Evolutionary conservation across 1,140 invertebrate species (phyloP), one percentile per base, ranked within the genome.

Genomic region (Pachypeltis micranthus): DNA sequence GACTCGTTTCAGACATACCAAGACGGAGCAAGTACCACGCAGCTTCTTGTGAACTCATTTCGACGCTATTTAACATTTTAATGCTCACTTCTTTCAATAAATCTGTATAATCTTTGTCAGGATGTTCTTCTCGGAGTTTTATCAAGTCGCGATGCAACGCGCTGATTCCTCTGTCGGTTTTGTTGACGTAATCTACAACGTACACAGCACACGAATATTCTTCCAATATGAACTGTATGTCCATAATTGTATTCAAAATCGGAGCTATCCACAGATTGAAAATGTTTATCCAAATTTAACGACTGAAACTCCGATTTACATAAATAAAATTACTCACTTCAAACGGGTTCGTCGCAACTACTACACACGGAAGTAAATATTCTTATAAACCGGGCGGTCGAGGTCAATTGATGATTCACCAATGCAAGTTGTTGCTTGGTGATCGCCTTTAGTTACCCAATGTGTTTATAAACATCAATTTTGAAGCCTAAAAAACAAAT

Each of bases 181-280:
- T 76, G 64, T 73, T 76, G 14, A 76, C 65, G 64, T 75, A 77
- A 56, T 72, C 66, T 3, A 72, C 68, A 27, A 70, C 65, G 56
- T 72, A 74, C 2, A 59, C 61, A 44, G 71, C 74, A 69, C 72
- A 75, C 1, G 72, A 57, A 63, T 75, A 73, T 47, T 73, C 71
- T 70, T 75, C 74, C 54, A 70, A 67, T 66, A 76, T 73, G 28
- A 75, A 73, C 64, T 76, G 74, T 59, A 75, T 69, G 26, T 76
- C 74, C 29, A 71, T 73, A 62, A 73, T 66, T 66, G 74, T 72
- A 14, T 72, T 70, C 25, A 71, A 12, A 68, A 69, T 57, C 12
- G 65, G 64, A 26, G 67, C 67, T 63, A 74, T 59, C 65, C 65
- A 74, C 1, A 70, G 72, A 58, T 74, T 74, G 67, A 74, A 74